Evolutionary conservation across 2,888 invertebrate species (phyloP), one percentile per base, ranked within the genome.

Genomic region (Ischnura elegans): DNA sequence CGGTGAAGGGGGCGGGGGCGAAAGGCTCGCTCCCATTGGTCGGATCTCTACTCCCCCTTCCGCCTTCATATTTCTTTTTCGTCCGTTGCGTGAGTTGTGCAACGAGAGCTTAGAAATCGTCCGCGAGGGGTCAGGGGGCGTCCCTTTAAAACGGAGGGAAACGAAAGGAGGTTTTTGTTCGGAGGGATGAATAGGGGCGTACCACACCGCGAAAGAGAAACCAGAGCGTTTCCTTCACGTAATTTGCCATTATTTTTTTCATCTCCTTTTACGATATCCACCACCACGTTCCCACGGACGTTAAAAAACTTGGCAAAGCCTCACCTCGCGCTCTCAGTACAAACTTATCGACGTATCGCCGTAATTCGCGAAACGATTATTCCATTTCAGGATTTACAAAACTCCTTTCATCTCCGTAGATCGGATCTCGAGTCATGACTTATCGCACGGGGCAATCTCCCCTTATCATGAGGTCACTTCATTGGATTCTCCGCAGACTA

Each of bases 101-200:
- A 90, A 90, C 25, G 55, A 66, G n/a, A 25, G 21, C 19, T 55
- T 55, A 90, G 90, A 90, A 90, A 90, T 90, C 90, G 90, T 55
- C 43, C 36, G 43, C n/a, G n/a, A n/a, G n/a, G 90, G 90, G 90
- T 90, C 90, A 90, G 45, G 90, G 90, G 90, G 90, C 61, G 90
- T 0, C 76, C 36, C 29, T 36, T 76, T 25, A n/a, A n/a, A 4
- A n/a, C 36, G 25, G 16, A 76, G 76, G 76, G 76, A 36, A 76
- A 13, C 76, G 36, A 36, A 36, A 25, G 10, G n/a, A 76, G 76
- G 13, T 76, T 76, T 76, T 76, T 36, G 76, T 76, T 36, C 16
- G 76, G n/a, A 76, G 36, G 76, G 36, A 76, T 76, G 76, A 36
- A 76, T 76, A 16, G 8, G 19, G 13, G 13, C 51, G n/a, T n/a